Evolutionary conservation across 2,797 vertebrate species (phyloP).

Genomic region (Mormyrops attenuatus): DNA sequence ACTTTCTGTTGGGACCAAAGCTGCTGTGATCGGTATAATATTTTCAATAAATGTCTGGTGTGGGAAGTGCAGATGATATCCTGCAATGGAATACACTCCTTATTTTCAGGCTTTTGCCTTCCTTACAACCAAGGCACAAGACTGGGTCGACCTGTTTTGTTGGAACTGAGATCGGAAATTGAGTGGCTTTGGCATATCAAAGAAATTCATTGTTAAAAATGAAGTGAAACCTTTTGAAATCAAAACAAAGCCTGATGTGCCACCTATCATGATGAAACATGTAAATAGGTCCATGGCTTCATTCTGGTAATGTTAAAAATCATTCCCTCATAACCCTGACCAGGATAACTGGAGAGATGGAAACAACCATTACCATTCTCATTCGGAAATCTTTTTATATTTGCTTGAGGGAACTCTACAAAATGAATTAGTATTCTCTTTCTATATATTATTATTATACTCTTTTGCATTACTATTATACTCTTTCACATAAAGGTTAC

Average conservation of each 20-base stretch:
- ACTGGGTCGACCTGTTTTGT: not conserved
- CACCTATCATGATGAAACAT: not conserved
- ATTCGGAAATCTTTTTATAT: not conserved
- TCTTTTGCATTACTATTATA: not conserved
- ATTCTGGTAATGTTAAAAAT: not conserved
- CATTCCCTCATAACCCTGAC: not conserved
- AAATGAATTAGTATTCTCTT: not conserved
- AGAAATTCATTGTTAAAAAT: not conserved
- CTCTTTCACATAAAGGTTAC: not conserved
- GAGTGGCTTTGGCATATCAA: not conserved
- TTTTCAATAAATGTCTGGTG: not conserved
- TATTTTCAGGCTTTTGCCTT: not conserved
- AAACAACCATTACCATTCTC: not conserved
- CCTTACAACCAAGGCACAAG: not conserved
- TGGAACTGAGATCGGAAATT: not conserved
- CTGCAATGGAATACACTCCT: not conserved
- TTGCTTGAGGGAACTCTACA: not conserved
- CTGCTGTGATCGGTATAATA: not conserved
- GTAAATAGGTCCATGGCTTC: not conserved
- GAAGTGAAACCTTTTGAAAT: not conserved
- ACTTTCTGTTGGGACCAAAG: not conserved
- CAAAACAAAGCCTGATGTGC: not conserved
- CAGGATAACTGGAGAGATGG: not conserved
- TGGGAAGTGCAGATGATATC: not conserved
- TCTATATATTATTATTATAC: not conserved